Percentiles rank a stretch among this genome's conserved stretches.
phyloP scores from a whole-genome alignment of 23 tunicate genomes.

The Halocynthia aurantium region DNA sequence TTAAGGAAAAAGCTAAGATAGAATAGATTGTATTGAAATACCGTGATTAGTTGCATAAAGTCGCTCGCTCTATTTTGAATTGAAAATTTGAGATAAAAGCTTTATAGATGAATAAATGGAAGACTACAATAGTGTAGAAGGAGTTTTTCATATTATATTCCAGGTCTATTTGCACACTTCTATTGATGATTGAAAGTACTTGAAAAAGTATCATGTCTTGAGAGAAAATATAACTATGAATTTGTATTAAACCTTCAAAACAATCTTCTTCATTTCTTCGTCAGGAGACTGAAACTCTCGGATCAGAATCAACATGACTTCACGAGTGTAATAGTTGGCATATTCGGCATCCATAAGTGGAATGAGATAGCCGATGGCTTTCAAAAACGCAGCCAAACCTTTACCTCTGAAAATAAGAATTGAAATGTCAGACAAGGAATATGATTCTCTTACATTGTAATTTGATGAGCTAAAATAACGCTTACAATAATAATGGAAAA shows the following conservation, averaged over 20 bases:
- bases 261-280: constrained; percentile 99
- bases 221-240: no score
- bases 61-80: neutral
- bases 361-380: constrained; percentile 95
- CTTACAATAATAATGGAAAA: no score
- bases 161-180: no score
- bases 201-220: no score
- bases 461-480: no score
- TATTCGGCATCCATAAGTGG: constrained; percentile 99
- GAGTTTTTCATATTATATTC: no score
- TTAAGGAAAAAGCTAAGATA: no score
- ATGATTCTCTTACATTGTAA: no score
- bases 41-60: neutral
- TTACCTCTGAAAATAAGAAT: constrained; percentile 47
- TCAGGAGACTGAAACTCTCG: constrained; percentile 99
- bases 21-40: neutral
- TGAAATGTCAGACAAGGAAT: no score
- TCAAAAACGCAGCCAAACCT: constrained; percentile 96
- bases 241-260: constrained; percentile 45
- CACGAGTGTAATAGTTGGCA: constrained; percentile 98
- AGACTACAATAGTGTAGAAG: no score
- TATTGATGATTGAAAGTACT: no score
- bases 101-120: no score
- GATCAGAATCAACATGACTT: constrained; percentile 99
- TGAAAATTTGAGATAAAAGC: neutral